Evolutionary conservation across 2,888 invertebrate species (phyloP), one percentile per base, ranked within the genome.

Genomic region (Frankliniella intonsa): DNA sequence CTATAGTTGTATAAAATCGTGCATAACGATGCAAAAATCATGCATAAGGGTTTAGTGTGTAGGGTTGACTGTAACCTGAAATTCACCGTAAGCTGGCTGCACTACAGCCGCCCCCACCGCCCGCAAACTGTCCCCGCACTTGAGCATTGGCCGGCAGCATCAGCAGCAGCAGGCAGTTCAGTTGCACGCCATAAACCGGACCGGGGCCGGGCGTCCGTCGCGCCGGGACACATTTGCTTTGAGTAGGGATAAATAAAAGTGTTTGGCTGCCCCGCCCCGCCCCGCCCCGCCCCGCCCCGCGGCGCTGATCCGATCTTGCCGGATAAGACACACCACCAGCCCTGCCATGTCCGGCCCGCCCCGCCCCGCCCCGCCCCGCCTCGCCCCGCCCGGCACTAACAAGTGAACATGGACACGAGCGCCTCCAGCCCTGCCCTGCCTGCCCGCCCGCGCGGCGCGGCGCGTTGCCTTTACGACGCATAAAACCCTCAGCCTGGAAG

Each of bases 401-500:
- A 62, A 10, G 62, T 62, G 62, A n/a, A 62, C 62, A n/a, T 17
- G 62, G n/a, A n/a, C n/a, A n/a, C n/a, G n/a, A n/a, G n/a, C n/a
- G n/a, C n/a, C n/a, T n/a, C n/a, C 55, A 10, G 55, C n/a, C n/a
- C n/a, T n/a, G n/a, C n/a, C n/a, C n/a, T n/a, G n/a, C n/a, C n/a
- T n/a, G n/a, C n/a, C n/a, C 10, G 1, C 7, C 69, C 22, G 69
- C 1, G 22, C 69, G 22, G 69, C 22, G 22, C 69, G 65, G 69
- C 22, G 69, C 69, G 69, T 76, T 76, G 69, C 69, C 11, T 76
- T 76, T 76, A 76, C 69, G 69, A 25, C 69, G 25, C 69, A 76
- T 76, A 76, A 76, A 76, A 76, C 10, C 25, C 38, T 76, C 12
- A 5, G 69, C 69, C 25, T 22, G 22, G 25, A 22, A 12, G 69